These are phyloP conservation scores for Byasa hedistus DNA, from an alignment of 2,888 invertebrate species.

Conservation along the genomic window DNA sequence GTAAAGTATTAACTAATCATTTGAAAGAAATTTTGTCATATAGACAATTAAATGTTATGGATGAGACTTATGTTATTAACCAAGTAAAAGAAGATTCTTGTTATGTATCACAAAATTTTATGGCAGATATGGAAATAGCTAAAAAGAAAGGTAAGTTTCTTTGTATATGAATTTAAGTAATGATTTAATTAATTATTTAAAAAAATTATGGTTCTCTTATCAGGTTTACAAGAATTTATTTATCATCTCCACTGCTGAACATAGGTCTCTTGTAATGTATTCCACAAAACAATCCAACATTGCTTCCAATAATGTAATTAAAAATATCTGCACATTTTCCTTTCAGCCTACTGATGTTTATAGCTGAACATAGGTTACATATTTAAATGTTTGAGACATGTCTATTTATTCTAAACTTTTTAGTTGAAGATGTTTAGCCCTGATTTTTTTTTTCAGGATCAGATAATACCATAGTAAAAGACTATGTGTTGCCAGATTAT, in stretches of 20 bases:
- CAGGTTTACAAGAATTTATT: no score
- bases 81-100: constrained; percentile 99
- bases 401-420: no score
- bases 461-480: constrained; percentile 87
- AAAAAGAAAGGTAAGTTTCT: constrained; percentile 60
- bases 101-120: constrained; percentile 92
- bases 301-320: no score
- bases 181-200: background rate
- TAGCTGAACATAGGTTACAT: no score
- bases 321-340: no score
- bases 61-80: constrained; percentile 98
- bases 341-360: no score
- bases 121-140: constrained; percentile 87
- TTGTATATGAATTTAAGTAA: background rate
- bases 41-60: constrained; percentile 97
- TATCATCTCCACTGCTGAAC: no score
- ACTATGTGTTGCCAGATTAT: constrained; percentile 98
- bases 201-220: no score
- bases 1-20: constrained; percentile 98
- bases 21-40: constrained; percentile 98
- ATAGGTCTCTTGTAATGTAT: no score
- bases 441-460: constrained; percentile 55
- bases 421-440: no score
- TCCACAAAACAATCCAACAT: no score
- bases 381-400: no score